These are phyloP conservation scores for Acrobasis suavella DNA, from an alignment of 2,888 invertebrate genomes.

Conservation along the genomic window DNA sequence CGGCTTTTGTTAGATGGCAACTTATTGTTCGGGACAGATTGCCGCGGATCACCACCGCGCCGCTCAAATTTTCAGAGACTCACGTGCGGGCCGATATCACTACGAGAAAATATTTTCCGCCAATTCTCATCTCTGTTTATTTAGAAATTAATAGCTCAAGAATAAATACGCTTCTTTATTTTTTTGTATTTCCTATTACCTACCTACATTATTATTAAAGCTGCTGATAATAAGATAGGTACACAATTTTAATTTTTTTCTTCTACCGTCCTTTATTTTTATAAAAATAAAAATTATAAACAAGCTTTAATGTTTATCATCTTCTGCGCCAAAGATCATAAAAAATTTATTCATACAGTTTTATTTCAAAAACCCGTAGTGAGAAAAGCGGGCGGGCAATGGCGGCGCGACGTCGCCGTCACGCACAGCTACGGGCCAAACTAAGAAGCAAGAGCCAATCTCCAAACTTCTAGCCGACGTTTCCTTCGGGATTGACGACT, in stretches of 20 bases:
- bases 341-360: neutral
- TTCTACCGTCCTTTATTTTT: too few species aligned
- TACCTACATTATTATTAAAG: too few species aligned
- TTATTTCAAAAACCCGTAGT: neutral
- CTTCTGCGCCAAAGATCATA: too few species aligned
- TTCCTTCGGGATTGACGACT: neutral
- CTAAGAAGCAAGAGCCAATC: conserved; percentile 41
- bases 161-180: neutral
- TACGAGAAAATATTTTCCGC: conserved; percentile 34
- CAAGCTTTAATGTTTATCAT: too few species aligned
- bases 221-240: neutral
- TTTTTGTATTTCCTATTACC: neutral
- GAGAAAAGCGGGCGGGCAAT: conserved; percentile 38
- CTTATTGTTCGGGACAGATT: conserved; percentile 82
- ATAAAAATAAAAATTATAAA: too few species aligned
- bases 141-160: neutral
- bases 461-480: conserved; percentile 33
- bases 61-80: conserved; percentile 55
- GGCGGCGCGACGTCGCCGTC: conserved; percentile 56
- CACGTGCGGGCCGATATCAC: conserved; percentile 37
- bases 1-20: conserved; percentile 79
- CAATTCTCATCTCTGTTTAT: conserved; percentile 8
- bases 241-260: too few species aligned
- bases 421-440: conserved; percentile 54
- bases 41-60: conserved; percentile 70